These are phyloP conservation scores for Amblyornis subalaris DNA, from an alignment of 2,113 vertebrate species.

Conservation along the genomic window DNA sequence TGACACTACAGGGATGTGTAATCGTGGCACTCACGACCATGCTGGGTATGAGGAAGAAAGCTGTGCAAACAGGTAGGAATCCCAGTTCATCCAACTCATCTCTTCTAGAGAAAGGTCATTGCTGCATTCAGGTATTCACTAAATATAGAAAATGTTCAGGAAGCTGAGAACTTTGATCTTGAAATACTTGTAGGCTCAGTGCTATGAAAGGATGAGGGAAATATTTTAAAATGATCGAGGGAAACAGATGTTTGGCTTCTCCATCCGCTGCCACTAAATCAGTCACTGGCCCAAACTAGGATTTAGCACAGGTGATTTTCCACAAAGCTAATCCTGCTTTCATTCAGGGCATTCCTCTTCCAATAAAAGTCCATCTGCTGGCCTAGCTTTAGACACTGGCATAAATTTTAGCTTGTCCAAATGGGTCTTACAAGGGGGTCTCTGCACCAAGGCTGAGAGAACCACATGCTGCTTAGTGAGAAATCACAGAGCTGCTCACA, in stretches of 20 bases:
- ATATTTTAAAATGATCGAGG: constrained; percentile 19
- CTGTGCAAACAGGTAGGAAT: not conserved
- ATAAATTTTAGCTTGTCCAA: constrained; percentile 6
- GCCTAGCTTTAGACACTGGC: not conserved
- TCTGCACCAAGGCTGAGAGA: not conserved
- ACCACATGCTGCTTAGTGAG: constrained; percentile 31
- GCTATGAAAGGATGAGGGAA: constrained; percentile 24
- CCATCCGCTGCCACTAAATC: constrained; percentile 35
- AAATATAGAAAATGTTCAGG: constrained; percentile 46
- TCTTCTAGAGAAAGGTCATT: not conserved
- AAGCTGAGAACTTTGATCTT: constrained; percentile 43
- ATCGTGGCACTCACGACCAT: not conserved
- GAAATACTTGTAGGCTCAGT: not conserved
- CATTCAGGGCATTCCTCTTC: constrained; percentile 10
- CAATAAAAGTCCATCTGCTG: constrained; percentile 41
- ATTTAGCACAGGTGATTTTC: constrained; percentile 61
- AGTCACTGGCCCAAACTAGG: not conserved
- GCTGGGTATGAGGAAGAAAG: not conserved
- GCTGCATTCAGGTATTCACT: constrained; percentile 7
- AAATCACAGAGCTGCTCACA: constrained; percentile 13
- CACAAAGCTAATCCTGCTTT: constrained; percentile 51
- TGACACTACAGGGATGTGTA: rapidly evolving
- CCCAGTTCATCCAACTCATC: not conserved
- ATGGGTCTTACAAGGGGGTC: constrained; percentile 2
- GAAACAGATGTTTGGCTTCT: constrained; percentile 64